Base-by-base conservation (phyloP, 2,888 invertebrate genomes). In the Brachyptera risi region DNA sequence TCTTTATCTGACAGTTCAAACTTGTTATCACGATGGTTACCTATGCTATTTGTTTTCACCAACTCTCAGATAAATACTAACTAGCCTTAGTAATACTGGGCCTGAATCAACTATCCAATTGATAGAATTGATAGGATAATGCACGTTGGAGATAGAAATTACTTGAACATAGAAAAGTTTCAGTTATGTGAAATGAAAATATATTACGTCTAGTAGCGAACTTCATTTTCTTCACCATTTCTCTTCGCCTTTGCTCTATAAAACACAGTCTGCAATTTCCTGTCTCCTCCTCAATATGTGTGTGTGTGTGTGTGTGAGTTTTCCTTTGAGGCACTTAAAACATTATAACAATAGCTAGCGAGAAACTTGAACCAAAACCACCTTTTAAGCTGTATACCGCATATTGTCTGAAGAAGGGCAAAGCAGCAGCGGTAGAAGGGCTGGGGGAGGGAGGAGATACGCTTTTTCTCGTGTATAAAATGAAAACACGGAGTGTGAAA, bases 211-310 rank as follows among this genome's bases (percentile, higher is more conserved):
- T 19, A 15, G n/a, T 19, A 17, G 21, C 54, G 21, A 37, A 54
- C 21, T 54, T n/a, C n/a, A n/a, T n/a, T n/a, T n/a, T n/a, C n/a
- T n/a, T n/a, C n/a, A n/a, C n/a, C n/a, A n/a, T 54, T 44, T 54
- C 37, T 37, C 37, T 17, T 11, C 35, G 19, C 54, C 17, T 54
- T 54, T 24, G n/a, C 23, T 24, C 21, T 37, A 54, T 54, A 54
- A 54, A 54, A 17, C 37, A 54, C 35, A 21, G 50, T 26, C 35
- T 54, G 54, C 37, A 54, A 54, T 54, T 54, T 54, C 54, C 54
- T 54, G 35, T 15, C 54, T 37, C 17, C 35, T 21, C 23, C 35
- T 24, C 19, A n/a, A n/a, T n/a, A n/a, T n/a, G n/a, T n/a, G n/a
- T n/a, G n/a, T n/a, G n/a, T n/a, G n/a, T n/a, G n/a, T n/a, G n/a